Percentiles rank a stretch among this genome's conserved stretches.
These are phyloP conservation scores for Anastrepha obliqua DNA, from an alignment of 1,140 invertebrate genomes.

Conservation along the genomic window DNA sequence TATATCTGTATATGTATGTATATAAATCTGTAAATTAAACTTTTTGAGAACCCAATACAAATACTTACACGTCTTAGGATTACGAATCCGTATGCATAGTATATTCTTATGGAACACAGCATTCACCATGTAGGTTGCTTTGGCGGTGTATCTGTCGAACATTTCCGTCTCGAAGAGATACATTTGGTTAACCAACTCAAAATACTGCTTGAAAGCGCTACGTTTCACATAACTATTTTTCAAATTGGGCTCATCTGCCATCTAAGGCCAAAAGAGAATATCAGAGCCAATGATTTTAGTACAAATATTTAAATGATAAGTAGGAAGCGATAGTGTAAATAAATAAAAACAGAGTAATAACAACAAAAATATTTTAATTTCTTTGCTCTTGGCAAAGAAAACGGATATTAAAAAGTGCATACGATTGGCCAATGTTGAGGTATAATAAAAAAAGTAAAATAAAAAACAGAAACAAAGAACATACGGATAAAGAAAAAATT, in stretches of 20 bases:
- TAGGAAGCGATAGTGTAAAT: not conserved
- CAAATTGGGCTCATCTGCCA: conserved; percentile 79
- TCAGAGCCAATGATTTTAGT: not conserved
- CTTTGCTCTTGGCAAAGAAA: conserved; percentile 7
- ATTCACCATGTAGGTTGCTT: conserved; percentile 77
- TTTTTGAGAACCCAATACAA: not conserved
- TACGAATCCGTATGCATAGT: conserved; percentile 76
- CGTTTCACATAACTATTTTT: conserved; percentile 84
- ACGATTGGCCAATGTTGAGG: conserved; percentile 10
- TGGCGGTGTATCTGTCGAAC: conserved; percentile 79
- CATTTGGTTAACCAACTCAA: conserved; percentile 83
- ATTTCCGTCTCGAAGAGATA: conserved; percentile 84
- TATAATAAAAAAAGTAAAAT: not conserved
- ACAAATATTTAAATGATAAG: too few relatives aligned
- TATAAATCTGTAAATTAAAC: not conserved
- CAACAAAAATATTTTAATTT: conserved; percentile 6
- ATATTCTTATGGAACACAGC: conserved; percentile 81
- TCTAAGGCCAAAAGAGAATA: not conserved
- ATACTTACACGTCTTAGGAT: conserved; percentile 61
- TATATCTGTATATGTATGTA: too few relatives aligned
- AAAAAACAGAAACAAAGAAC: not conserved
- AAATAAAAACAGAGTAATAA: not conserved
- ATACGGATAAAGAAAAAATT: not conserved
- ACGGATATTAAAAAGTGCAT: conserved; percentile 46
- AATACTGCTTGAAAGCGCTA: conserved; percentile 85